phyloP scores from a whole-genome alignment of 2,888 invertebrate species.

The Tetrapedia diversipes region DNA sequence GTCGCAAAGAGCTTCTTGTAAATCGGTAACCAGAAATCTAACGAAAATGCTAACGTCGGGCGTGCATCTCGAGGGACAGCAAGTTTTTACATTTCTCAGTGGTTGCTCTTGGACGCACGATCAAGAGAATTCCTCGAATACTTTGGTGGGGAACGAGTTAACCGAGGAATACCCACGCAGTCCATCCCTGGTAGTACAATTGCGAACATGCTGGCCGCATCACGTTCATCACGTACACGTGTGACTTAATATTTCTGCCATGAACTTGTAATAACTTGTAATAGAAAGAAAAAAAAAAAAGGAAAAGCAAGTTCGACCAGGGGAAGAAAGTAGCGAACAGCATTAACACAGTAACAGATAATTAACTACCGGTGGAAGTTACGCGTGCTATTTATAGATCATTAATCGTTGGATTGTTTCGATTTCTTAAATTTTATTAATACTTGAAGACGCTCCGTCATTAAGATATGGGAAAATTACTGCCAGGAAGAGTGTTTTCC shows the following conservation, averaged over 20 bases:
- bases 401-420: neutral
- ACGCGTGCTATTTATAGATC: too few species aligned
- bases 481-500: neutral
- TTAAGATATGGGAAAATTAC: slow-evolving; percentile 7
- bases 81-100: slow-evolving; percentile 10
- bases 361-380: neutral
- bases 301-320: neutral
- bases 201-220: slow-evolving; percentile 44
- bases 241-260: neutral
- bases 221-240: slow-evolving; percentile 14
- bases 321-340: neutral
- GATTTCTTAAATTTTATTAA: neutral
- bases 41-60: neutral
- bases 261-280: too few species aligned
- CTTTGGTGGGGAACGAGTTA: slow-evolving; percentile 56
- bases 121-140: slow-evolving; percentile 39
- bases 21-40: neutral
- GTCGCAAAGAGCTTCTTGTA: neutral
- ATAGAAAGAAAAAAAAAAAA: neutral
- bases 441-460: neutral
- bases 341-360: too few species aligned
- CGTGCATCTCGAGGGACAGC: neutral
- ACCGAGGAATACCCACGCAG: slow-evolving; percentile 56
- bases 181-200: slow-evolving; percentile 58
- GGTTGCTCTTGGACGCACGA: slow-evolving; percentile 8